Evolutionary conservation across 2,113 vertebrate genomes (phyloP).

Genomic region (Pycnonotus jocosus): DNA sequence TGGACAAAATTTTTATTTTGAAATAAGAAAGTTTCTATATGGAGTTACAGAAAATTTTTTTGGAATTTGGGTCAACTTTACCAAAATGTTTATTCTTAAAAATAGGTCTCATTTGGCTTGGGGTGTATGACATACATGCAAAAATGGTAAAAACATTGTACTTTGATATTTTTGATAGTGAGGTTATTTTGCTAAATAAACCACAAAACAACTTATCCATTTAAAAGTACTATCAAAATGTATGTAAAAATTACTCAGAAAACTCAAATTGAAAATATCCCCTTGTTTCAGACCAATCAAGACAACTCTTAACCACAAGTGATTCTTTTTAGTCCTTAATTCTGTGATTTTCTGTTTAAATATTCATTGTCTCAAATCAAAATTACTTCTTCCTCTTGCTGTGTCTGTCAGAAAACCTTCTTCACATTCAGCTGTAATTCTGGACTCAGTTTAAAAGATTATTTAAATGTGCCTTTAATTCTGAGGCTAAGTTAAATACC

Average conservation of each 20-base stretch:
- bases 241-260: background rate
- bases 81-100: background rate
- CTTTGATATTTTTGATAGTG: background rate
- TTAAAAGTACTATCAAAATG: background rate
- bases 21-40: background rate
- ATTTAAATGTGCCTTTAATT: background rate
- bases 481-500: background rate
- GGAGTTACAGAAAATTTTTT: background rate
- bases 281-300: constrained; percentile 3
- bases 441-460: background rate
- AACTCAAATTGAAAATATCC: background rate
- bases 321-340: background rate
- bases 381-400: background rate
- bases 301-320: background rate
- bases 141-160: background rate
- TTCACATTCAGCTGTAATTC: background rate
- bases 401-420: background rate
- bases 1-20: background rate
- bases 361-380: background rate
- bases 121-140: background rate
- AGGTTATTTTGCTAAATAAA: background rate
- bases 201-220: background rate
- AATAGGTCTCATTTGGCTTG: background rate
- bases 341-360: constrained; percentile 4
- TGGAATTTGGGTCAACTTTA: background rate